Evolutionary conservation across 2,888 invertebrate genomes (phyloP), one percentile per base, ranked within the genome.

Genomic region (Morpho achilles): DNA sequence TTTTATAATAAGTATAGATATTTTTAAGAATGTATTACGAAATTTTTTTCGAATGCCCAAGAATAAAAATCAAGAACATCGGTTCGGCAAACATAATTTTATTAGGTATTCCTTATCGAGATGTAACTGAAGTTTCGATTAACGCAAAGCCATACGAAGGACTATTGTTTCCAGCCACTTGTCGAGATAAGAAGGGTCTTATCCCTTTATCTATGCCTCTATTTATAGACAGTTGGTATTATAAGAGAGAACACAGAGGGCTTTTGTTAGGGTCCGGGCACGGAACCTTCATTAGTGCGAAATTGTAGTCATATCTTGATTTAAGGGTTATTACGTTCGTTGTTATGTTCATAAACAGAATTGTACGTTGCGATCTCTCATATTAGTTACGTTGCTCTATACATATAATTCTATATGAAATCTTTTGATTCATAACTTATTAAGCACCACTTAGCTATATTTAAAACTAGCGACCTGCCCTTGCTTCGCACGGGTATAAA

Each of bases 271-370:
- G 56, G 63, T 48, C 53, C 50, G 53, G 55, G 50, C 41, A 54
- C 52, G 59, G 45, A 59, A 67, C 67, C 72, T 73, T 73, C 75
- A 77, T 79, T 77, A 76, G 69, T 70, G 67, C 67, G 63, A 71
- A 73, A 72, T 72, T 74, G 69, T 67, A 70, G 70, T 72, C 71
- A 65, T 70, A 75, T 78, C 79, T 71, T 69, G 72, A 74, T 76
- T 70, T 67, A 69, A 65, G 64, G 65, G 62, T 62, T 63, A 62
- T 62, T 62, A 61, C 61, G 46, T 60, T 40, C 51, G 53, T 53
- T 60, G 47, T 61, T 55, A 51, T 62, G 53, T 50, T 60, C 44
- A 62, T 55, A 53, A 52, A 48, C 48, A 39, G 44, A 23, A 53
- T 50, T 58, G 56, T 55, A 32, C 40, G 50, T 61, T 50, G 58